phyloP scores from a whole-genome alignment of 2,113 vertebrate species.

The Bostrychus sinensis region DNA sequence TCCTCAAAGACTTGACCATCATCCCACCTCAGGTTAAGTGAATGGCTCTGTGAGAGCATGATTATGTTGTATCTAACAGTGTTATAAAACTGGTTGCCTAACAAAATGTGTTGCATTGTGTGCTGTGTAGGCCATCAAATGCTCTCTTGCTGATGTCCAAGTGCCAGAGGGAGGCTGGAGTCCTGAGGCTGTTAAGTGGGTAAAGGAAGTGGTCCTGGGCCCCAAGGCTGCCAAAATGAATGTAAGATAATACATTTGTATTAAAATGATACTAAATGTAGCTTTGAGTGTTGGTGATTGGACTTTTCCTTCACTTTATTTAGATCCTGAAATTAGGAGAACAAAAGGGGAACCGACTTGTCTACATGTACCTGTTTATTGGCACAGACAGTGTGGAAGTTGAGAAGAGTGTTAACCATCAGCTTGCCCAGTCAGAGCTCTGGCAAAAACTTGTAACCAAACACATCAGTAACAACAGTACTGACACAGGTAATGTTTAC shows the following conservation, averaged over 20 bases:
- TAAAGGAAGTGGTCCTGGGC: constrained; percentile 83
- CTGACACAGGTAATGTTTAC: constrained; percentile 36
- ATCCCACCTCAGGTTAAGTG: constrained; percentile 95
- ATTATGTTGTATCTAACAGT: neutral
- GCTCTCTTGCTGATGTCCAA: constrained; percentile 85
- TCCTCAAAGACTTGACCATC: constrained; percentile 82
- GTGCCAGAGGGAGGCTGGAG: constrained; percentile 86
- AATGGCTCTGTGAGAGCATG: too few species aligned
- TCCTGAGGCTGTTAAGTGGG: constrained; percentile 84
- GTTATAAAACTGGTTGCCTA: neutral
- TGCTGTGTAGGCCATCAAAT: constrained; percentile 83
- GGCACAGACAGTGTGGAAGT: constrained; percentile 76
- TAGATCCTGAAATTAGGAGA: constrained; percentile 86
- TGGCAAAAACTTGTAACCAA: constrained; percentile 59
- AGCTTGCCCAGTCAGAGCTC: constrained; percentile 82
- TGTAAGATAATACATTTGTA: constrained; percentile 72
- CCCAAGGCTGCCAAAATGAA: constrained; percentile 87
- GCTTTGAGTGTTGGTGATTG: too few species aligned
- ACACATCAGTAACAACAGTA: neutral
- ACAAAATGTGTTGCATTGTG: neutral
- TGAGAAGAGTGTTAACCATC: constrained; percentile 84
- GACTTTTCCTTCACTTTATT: neutral
- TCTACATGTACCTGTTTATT: constrained; percentile 86
- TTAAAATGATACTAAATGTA: neutral
- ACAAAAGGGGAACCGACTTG: constrained; percentile 69